A percentile compares a stretch with the other conserved stretches of the same genome.
Conservation (phyloP, 2,113 vertebrate genomes). For the Rhinopithecus roxellana region DNA sequence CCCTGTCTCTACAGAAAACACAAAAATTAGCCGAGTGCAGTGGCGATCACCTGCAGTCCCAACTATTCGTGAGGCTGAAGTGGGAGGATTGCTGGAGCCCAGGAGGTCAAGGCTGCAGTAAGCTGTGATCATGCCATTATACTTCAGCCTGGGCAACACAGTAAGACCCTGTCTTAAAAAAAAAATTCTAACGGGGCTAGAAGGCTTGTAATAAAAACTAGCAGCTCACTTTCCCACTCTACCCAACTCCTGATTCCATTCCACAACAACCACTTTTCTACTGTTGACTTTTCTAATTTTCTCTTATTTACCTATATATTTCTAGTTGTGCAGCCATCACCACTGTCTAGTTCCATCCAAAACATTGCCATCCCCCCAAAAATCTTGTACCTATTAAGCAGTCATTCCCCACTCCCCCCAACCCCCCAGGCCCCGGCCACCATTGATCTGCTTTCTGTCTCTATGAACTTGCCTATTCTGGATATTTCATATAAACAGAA, state of each 20-base stretch:
- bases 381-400: not conserved
- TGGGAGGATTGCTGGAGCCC: too few species aligned
- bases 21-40: too few species aligned
- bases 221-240: not conserved
- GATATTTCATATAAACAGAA: not conserved
- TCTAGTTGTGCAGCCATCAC: not conserved
- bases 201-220: not conserved
- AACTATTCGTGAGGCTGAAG: too few species aligned
- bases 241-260: too few species aligned
- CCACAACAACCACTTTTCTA: not conserved
- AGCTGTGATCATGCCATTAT: too few species aligned
- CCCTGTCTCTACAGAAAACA: too few species aligned
- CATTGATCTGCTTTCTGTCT: not conserved
- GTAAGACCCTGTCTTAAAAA: too few species aligned
- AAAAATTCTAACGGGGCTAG: not conserved
- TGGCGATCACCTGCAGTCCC: too few species aligned
- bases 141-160: too few species aligned
- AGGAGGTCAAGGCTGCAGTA: too few species aligned
- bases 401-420: not conserved
- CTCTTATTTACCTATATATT: not conserved
- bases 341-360: not conserved
- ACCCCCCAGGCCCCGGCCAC: fast-evolving
- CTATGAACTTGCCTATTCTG: not conserved
- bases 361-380: not conserved
- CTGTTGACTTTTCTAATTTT: not conserved